Evolutionary conservation across 1,140 invertebrate species (phyloP).

Genomic region (Trissolcus basalis): DNA sequence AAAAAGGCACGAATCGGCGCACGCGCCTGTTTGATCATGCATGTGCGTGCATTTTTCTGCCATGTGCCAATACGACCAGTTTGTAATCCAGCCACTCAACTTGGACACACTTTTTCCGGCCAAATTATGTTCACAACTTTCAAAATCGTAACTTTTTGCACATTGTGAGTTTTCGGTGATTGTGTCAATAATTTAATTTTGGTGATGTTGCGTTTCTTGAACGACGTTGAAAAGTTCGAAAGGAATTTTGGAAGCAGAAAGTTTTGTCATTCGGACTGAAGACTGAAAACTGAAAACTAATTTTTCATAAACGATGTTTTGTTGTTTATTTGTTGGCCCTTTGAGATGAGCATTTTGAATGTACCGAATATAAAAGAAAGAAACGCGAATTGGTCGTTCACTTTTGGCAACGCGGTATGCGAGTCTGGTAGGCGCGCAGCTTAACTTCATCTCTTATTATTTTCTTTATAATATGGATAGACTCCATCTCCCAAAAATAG

Average conservation of each 20-base stretch:
- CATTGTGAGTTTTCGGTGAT: neutral
- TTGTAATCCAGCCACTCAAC: conserved; percentile 23
- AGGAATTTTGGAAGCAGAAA: too few relatives aligned
- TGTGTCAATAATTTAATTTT: conserved; percentile 1
- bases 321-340: too few relatives aligned
- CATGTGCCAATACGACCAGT: conserved; percentile 35
- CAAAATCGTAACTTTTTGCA: conserved; percentile 19
- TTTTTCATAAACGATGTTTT: too few relatives aligned
- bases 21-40: conserved; percentile 35
- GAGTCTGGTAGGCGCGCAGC: conserved; percentile 42
- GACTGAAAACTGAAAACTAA: too few relatives aligned
- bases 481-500: conserved; percentile 69
- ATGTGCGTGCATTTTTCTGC: conserved; percentile 43
- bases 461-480: conserved; percentile 67
- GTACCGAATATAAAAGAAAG: conserved; percentile 46
- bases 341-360: conserved; percentile 27
- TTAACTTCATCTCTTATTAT: conserved; percentile 57
- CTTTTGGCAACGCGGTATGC: conserved; percentile 53
- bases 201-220: too few relatives aligned
- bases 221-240: too few relatives aligned
- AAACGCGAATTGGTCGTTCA: conserved; percentile 42
- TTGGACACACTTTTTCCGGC: conserved; percentile 6
- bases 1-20: conserved; percentile 28
- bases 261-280: too few relatives aligned
- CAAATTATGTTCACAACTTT: conserved; percentile 20